Evolutionary conservation across 92 coral and sea anemone genomes (phyloP), one percentile per base, ranked within the genome.

Genomic region (Montipora capitata): DNA sequence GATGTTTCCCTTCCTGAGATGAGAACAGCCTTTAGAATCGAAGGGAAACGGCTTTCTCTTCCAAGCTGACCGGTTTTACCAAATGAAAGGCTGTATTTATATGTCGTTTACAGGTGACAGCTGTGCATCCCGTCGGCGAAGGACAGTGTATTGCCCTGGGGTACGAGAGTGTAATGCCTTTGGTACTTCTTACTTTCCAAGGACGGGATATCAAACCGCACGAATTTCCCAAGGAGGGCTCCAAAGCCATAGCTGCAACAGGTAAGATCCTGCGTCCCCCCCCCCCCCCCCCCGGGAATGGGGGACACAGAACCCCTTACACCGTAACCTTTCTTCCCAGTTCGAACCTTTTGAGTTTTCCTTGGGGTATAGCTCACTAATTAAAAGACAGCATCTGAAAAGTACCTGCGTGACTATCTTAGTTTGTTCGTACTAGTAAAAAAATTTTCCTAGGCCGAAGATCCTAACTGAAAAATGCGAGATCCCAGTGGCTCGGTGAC

Each of bases 81-180:
- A 18, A 16, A 20, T 7, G 38, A 17, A 63, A 4, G 35, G 35
- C 35, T 27, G 35, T 4, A n/a, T 59, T 59, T 59, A 0, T 18
- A 15, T 17, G 7, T 63, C 10, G 39, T 16, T 63, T 17, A 4
- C 84, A 95, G 98, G 85, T 95, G 77, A 80, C 94, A 7, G 92
- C 96, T 74, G 93, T 95, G 27, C 89, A 72, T 77, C 98, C 96
- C 17, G 63, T 95, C 68, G 91, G 88, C 20, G 92, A 95, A 40
- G 98, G 98, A 9, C 92, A 92, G 68, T 87, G 94, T 61, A 85
- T 95, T 52, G 98, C 95, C 8, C 85, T 95, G 27, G 98, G 96
- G 38, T 85, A 87, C 82, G 98, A 95, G 18, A 88, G 96, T 43
- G 85, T 82, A 27, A 59, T 95, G 77, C 96, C 98, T 9, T 87